Conservation (phyloP, 2,888 invertebrate genomes). For the Tanypteryx hageni region DNA sequence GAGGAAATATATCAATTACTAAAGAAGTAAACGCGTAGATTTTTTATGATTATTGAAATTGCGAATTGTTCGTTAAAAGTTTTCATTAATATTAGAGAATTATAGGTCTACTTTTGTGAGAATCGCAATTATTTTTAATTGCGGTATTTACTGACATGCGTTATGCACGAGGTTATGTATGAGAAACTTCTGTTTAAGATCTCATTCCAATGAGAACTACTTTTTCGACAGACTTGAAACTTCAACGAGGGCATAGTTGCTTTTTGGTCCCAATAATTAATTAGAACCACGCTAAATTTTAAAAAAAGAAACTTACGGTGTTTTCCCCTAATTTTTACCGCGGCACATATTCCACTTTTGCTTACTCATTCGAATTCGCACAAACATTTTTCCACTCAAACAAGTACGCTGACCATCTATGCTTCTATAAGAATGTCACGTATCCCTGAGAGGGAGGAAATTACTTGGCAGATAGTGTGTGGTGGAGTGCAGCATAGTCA, state of each 20-base stretch:
- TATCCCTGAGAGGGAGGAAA: not conserved
- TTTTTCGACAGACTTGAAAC: not conserved
- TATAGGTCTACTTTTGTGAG: too few relatives aligned
- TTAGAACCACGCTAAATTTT: not conserved
- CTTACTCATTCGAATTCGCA: not conserved
- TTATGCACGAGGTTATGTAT: too few relatives aligned
- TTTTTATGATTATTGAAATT: too few relatives aligned
- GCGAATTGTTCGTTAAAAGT: too few relatives aligned
- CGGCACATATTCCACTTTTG: not conserved
- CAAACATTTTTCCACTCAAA: not conserved
- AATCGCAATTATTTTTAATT: too few relatives aligned
- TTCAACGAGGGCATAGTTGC: not conserved
- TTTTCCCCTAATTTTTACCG: not conserved
- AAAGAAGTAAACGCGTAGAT: too few relatives aligned
- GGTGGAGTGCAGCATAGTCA: not conserved
- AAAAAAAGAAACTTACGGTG: not conserved
- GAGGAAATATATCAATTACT: too few relatives aligned
- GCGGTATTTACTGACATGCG: too few relatives aligned
- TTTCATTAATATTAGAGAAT: too few relatives aligned
- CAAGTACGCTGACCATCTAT: not conserved
- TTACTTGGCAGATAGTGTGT: not conserved
- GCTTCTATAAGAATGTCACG: not conserved
- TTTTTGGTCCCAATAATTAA: not conserved
- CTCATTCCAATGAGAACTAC: not conserved
- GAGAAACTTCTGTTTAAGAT: too few relatives aligned